Base-by-base conservation (phyloP, 2,797 vertebrate species). In the Etheostoma perlongum region DNA sequence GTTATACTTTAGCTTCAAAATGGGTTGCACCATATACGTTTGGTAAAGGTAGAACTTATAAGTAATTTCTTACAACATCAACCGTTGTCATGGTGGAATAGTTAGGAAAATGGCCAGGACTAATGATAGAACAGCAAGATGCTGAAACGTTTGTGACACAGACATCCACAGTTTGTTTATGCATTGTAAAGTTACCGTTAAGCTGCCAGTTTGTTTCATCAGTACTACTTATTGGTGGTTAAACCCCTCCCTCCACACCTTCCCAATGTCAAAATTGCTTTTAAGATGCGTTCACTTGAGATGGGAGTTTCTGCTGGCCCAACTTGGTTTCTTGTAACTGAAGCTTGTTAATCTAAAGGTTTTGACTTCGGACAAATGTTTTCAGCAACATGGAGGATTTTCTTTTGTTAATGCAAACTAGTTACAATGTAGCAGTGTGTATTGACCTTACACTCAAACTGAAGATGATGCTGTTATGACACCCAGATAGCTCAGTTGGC, bases 191-290 rank as follows among this genome's bases (percentile, higher is more conserved):
- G 21, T 67, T 25, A 44, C 7, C n/a, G 16, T 16, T 44, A 15
- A 44, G 58, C 40, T 61, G n/a, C 58, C 36, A 48, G 25, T n/a
- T 13, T 11, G 59, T 42, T 46, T 62, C 11, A 30, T 63, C 60
- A 63, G 44, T 7, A 48, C 23, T 27, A 62, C 60, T 47, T 27
- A 27, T 62, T 6, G 0, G 10, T 40, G 36, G 10, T 40, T 40
- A 40, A 40, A 40, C 36, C 10, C 36, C 36, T 12, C 36, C 36
- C 42, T 15, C 42, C 23, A 27, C 23, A 47, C 23, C 44, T 27
- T 4, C 1, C 23, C 0, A 16, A 47, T 18, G 42, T 27, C 23
- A 19, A 25, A 47, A 47, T 2, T 19, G 40, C 49, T 73, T 65
- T 49, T 13, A 40, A 25, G 23, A 53, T 58, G 5, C 16, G 6